Evolutionary conservation across 2,797 vertebrate species (phyloP).

Genomic region (Tiaroga cobitis): DNA sequence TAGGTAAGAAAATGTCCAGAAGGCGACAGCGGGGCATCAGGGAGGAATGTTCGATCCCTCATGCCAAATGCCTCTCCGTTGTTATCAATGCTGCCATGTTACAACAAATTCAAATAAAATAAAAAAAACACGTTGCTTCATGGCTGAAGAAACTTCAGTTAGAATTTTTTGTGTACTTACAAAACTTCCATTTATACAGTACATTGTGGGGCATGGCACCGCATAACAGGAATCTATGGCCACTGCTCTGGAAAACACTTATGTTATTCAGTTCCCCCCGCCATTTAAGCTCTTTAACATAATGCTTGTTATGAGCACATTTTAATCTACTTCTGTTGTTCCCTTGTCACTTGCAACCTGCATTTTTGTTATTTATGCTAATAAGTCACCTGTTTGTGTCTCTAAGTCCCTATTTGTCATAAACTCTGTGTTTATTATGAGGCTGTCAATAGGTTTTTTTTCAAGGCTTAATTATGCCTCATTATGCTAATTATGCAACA

Average conservation of each 20-base stretch:
- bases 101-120: not conserved
- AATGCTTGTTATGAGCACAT: slow-evolving; percentile 27
- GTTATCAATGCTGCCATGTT: too few species aligned
- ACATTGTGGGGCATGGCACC: not conserved
- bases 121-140: not conserved
- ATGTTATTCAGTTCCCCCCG: not conserved
- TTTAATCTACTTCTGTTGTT: slow-evolving; percentile 20
- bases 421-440: slow-evolving; percentile 46
- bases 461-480: slow-evolving; percentile 31
- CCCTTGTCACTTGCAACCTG: slow-evolving; percentile 31
- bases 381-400: slow-evolving; percentile 43
- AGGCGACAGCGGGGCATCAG: too few species aligned
- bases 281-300: not conserved
- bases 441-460: not conserved
- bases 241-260: not conserved
- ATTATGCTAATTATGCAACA: slow-evolving; percentile 40
- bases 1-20: too few species aligned
- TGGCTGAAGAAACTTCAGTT: not conserved
- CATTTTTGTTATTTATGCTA: slow-evolving; percentile 38
- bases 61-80: too few species aligned
- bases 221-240: not conserved
- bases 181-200: not conserved
- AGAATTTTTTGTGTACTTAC: not conserved
- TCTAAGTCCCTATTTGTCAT: slow-evolving; percentile 27
- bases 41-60: too few species aligned